These are phyloP conservation scores for Balaenoptera acutorostrata DNA, from an alignment of 2,113 vertebrate genomes.

Conservation along the genomic window DNA sequence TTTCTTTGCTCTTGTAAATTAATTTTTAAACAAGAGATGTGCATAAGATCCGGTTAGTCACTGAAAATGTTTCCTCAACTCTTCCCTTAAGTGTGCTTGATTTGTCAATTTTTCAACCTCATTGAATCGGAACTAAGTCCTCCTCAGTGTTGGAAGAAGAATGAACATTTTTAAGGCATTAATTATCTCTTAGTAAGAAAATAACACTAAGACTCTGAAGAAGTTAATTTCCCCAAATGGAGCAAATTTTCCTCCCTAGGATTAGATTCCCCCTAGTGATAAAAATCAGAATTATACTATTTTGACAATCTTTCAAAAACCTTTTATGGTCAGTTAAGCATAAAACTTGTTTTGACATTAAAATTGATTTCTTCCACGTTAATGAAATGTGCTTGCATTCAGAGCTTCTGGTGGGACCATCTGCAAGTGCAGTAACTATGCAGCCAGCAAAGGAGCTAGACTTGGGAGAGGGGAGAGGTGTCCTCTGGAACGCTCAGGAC, in stretches of 20 bases:
- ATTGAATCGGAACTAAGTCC: background rate
- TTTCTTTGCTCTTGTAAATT: background rate
- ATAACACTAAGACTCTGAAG: background rate
- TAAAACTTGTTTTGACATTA: background rate
- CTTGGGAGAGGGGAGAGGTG: background rate
- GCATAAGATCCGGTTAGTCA: background rate
- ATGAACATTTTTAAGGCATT: background rate
- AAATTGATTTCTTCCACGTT: background rate
- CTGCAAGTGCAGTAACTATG: background rate
- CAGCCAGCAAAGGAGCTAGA: background rate
- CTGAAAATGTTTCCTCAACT: constrained; percentile 6
- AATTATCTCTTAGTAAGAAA: background rate
- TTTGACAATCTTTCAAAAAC: background rate
- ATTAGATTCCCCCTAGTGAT: background rate
- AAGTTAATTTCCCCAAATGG: background rate
- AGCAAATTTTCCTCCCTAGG: background rate
- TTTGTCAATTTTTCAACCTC: background rate
- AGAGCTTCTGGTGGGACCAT: background rate
- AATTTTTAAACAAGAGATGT: constrained; percentile 7
- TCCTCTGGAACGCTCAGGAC: background rate
- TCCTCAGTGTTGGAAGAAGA: background rate
- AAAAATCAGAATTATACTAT: background rate
- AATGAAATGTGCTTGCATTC: background rate
- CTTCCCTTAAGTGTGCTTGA: background rate
- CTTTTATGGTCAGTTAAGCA: background rate